These are phyloP conservation scores for Drosophila parthenogenetica DNA, from an alignment of 2,888 invertebrate genomes.

Conservation along the genomic window DNA sequence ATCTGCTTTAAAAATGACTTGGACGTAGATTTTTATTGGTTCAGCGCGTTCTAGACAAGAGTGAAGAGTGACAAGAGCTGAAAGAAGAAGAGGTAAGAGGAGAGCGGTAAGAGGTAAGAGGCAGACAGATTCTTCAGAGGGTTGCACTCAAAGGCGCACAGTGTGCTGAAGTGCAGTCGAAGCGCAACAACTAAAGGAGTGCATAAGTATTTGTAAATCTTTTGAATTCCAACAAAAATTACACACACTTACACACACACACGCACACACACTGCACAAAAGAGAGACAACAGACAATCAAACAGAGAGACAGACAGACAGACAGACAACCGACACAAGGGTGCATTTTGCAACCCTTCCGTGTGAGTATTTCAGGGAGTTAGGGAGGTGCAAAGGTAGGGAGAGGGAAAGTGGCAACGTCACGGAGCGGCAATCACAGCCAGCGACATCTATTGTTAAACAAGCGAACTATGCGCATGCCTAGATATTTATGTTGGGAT, in stretches of 20 bases:
- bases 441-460: slow-evolving; percentile 76
- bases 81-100: not conserved
- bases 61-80: slow-evolving; percentile 12
- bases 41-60: slow-evolving; percentile 57
- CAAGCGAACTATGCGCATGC: slow-evolving; percentile 69
- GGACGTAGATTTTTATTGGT: slow-evolving; percentile 82
- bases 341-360: slow-evolving; percentile 78
- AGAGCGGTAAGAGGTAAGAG: not conserved
- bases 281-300: slow-evolving; percentile 24
- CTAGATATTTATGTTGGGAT: slow-evolving; percentile 76
- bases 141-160: slow-evolving; percentile 70
- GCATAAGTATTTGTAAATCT: slow-evolving; percentile 77
- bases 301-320: slow-evolving; percentile 27
- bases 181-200: slow-evolving; percentile 67
- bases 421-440: slow-evolving; percentile 65
- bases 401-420: not conserved
- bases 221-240: slow-evolving; percentile 77
- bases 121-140: slow-evolving; percentile 44
- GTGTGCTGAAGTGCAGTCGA: slow-evolving; percentile 72
- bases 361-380: slow-evolving; percentile 31
- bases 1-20: slow-evolving; percentile 71
- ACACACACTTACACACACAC: slow-evolving; percentile 52
- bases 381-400: slow-evolving; percentile 3
- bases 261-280: slow-evolving; percentile 16
- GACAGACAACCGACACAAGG: slow-evolving; percentile 40